Evolutionary conservation across 2,113 vertebrate species (phyloP), one percentile per base, ranked within the genome.

Genomic region (Oreochromis tanganicae): DNA sequence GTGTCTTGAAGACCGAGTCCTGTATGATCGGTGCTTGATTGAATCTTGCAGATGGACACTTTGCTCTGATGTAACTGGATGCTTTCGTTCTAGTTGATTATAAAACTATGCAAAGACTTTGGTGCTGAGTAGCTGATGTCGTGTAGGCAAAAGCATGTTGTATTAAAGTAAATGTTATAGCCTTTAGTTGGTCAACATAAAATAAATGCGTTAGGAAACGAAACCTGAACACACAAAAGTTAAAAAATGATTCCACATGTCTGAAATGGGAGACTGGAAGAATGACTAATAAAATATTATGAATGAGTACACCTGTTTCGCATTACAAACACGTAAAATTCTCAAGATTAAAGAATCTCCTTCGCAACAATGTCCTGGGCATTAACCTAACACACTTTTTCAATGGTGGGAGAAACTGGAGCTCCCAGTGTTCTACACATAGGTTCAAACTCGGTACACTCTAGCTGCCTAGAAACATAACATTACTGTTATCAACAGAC

Each of bases 191-290:
- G 68, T 27, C 13, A 24, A 46, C 21, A 73, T 46, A 27, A 9
- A 46, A 27, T 73, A 27, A 24, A 46, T 10, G 0, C 0, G 5
- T 17, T 73, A 46, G 21, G 57, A 61, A 61, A 61, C 27, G 16
- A 46, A 71, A 71, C 13, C 21, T 24, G 66, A 43, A 46, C 66
- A 43, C 24, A 71, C 2, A 21, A 71, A 71, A 71, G 38, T 71
- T 16, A 43, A 43, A 43, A 43, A 71, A 71, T 24, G 7, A 71
- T 71, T 71, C 1, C 66, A 43, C 36, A 6, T 66, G 32, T 71
- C 21, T 71, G 66, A 12, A 71, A 71, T 71, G 7, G 36, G n/a
- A 71, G 38, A 43, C 38, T 71, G 66, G 13, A 27, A 43, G 66
- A 71, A 5, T 43, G 66, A 14, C n/a, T 7, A 16, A 16, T 71